phyloP scores from a whole-genome alignment of 2,113 vertebrate species.

The Podiceps cristatus region DNA sequence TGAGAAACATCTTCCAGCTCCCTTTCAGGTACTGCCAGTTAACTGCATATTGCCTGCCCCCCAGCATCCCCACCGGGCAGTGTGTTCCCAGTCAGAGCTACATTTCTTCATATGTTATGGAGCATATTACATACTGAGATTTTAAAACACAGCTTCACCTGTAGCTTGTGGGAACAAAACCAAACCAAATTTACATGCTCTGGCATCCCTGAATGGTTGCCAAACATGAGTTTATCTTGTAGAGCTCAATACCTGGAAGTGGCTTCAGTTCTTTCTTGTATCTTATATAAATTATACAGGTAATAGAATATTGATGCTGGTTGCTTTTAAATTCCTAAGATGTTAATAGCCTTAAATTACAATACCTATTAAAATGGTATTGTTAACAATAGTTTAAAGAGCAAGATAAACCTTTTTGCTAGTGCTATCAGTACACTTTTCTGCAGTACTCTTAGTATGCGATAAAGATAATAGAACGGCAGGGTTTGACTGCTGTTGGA shows the following conservation, averaged over 20 bases:
- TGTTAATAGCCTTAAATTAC: not conserved
- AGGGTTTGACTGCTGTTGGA: not conserved
- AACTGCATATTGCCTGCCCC: not conserved
- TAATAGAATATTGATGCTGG: not conserved
- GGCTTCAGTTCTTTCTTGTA: not conserved
- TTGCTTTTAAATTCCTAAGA: not conserved
- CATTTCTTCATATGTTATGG: accelerated
- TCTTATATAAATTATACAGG: not conserved
- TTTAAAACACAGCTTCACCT: not conserved
- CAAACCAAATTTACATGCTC: not conserved
- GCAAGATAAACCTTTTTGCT: not conserved
- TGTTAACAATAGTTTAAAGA: not conserved
- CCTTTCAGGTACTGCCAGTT: not conserved
- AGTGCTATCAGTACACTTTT: not conserved
- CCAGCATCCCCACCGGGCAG: accelerated
- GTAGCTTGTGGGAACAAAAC: not conserved
- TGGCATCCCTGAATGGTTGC: not conserved
- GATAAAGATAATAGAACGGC: accelerated
- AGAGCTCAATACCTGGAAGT: not conserved
- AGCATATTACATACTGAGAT: accelerated
- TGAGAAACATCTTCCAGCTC: not conserved
- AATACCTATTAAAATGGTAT: not conserved
- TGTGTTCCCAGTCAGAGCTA: not conserved
- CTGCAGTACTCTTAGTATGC: not conserved
- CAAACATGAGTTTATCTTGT: not conserved